Base-by-base conservation (phyloP, 2,888 invertebrate species). In the Melanostoma scalare region DNA sequence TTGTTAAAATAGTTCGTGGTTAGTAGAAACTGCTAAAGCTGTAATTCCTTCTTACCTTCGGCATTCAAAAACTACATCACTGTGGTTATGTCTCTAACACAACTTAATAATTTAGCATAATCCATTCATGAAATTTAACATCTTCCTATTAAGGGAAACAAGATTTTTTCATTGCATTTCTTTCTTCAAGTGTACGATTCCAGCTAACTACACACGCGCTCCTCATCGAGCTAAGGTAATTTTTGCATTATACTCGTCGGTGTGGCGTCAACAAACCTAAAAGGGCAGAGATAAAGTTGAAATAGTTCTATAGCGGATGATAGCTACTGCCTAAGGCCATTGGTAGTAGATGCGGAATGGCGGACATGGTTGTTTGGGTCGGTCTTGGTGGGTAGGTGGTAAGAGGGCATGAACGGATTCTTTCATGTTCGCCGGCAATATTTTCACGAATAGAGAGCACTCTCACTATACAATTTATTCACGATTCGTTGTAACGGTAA, bases 361-460 rank as follows among this genome's bases (percentile, higher is more conserved):
- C 9, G 9, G 50, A 2, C 20, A 20, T 20, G 42, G 46, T 33
- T 33, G 8, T 6, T 10, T 31, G 4, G 42, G 8, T 20, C n/a
- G 30, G n/a, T 10, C 8, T 31, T 2, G 8, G 4, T 58, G 10
- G 10, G 44, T 1, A 10, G 36, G 6, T 30, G n/a, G 10, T 10
- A 36, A 31, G 50, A 61, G 40, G 9, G 38, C 40, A 3, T 20
- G 20, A 61, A 61, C 44, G 68, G 30, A 82, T 52, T 78, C 40
- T 48, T 79, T 75, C 79, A 75, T 79, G 84, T 75, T 60, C 35
- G 52, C 53, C 6, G 74, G 84, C 84, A 69, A 61, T 84, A 74
- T 84, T 69, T 65, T 35, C 38, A 20, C 36, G 8, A 63, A 52
- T 33, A 30, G 3, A 55, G 50, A 71, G 71, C 71, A 84, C 84